Evolutionary conservation across 2,888 invertebrate species (phyloP).

Genomic region (Heliconius hortense): DNA sequence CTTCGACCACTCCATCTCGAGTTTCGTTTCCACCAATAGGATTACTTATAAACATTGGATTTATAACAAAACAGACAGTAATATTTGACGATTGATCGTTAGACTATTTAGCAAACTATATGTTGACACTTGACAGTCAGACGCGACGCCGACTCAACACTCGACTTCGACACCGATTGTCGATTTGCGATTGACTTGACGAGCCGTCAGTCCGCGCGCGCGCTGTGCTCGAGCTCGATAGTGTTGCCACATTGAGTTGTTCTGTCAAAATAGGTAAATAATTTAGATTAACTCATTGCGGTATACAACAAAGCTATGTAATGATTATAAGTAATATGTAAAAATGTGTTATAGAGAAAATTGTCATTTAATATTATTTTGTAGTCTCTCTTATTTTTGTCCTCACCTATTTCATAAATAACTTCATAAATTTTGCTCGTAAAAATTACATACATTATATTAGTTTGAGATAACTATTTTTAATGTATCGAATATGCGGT

Average conservation of each 20-base stretch:
- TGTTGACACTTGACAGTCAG: conserved; percentile 35
- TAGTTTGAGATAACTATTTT: too few species aligned
- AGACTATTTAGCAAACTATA: conserved; percentile 54
- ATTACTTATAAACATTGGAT: conserved; percentile 53
- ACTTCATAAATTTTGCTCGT: too few species aligned
- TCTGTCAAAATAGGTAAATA: too few species aligned
- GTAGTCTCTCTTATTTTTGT: too few species aligned
- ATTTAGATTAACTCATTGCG: too few species aligned
- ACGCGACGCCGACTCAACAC: conserved; percentile 33
- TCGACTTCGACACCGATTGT: conserved; percentile 43
- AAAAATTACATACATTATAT: too few species aligned
- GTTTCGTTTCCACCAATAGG: conserved; percentile 41
- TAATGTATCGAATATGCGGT: too few species aligned
- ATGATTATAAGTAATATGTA: too few species aligned
- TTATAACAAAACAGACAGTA: conserved; percentile 41
- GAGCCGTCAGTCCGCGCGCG: neutral
- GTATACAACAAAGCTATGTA: too few species aligned
- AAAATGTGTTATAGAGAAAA: too few species aligned
- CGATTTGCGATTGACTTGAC: conserved; percentile 39
- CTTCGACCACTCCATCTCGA: conserved; percentile 76
- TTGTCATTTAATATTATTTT: too few species aligned
- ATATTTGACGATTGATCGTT: conserved; percentile 57
- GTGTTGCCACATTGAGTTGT: conserved; percentile 36
- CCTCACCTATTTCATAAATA: too few species aligned
- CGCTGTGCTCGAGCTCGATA: conserved; percentile 42